Base-by-base conservation (phyloP, 2,113 vertebrate species). In the Manacus vitellinus region DNA sequence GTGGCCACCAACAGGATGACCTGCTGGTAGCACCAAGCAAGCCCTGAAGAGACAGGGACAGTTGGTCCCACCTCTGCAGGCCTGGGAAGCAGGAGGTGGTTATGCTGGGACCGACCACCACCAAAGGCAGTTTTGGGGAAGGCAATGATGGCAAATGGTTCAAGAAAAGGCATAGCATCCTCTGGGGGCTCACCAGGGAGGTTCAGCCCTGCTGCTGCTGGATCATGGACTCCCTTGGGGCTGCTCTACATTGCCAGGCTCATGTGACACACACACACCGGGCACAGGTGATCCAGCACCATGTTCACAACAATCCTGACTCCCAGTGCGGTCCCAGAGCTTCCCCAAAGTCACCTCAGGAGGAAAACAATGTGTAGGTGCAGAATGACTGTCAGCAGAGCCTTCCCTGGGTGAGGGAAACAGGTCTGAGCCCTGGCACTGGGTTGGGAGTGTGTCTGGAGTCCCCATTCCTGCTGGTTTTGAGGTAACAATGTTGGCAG, bases 201-300 rank as follows among this genome's bases (percentile, higher is more conserved):
- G n/a, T 58, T 85, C 65, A 28, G 33, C 43, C 28, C n/a, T 62
- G 37, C 4, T 74, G 18, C 1, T 74, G 46, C 5, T 33, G 51
- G 20, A 56, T 27, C 20, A 6, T 4, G 33, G 30, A n/a, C 10
- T 14, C 7, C 14, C 18, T 52, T 47, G 75, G 35, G 31, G 23
- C 28, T 67, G 73, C n/a, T 76, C 9, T 28, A 25, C n/a, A 8
- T 24, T 11, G n/a, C 67, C 47, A 67, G 56, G 43, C 68, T 68
- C 0, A 0, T 1, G 6, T 51, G 37, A 37, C 24, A 61, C 12
- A 11, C 66, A 27, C 25, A 22, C 43, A 4, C 28, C 5, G 30
- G 28, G 41, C 17, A 30, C 37, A 54, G 54, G 13, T 1, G 4
- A 31, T 7, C n/a, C 51, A 33, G 22, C 31, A 22, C 65, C 59